Percentiles rank a stretch among this genome's conserved stretches.
Evolutionary conservation across 2,888 invertebrate genomes (phyloP).

Genomic region (Apotomis turbidana): DNA sequence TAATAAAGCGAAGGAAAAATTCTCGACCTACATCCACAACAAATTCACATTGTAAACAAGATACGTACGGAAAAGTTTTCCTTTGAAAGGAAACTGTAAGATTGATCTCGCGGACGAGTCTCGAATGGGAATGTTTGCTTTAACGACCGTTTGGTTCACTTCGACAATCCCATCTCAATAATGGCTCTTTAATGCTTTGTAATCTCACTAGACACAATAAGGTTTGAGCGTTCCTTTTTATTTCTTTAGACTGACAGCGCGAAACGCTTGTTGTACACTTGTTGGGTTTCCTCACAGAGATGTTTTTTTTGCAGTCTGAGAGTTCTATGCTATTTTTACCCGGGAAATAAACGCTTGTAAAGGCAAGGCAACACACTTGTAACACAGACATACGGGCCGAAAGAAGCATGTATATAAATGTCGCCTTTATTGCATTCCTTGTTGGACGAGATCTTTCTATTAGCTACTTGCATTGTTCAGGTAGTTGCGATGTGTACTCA

Average conservation of each 20-base stretch:
- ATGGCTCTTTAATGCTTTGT: conserved; percentile 30
- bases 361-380: no score
- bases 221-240: neutral
- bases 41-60: conserved; percentile 46
- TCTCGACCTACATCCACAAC: conserved; percentile 38
- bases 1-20: conserved; percentile 40
- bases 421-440: no score
- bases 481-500: no score
- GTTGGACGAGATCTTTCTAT: no score
- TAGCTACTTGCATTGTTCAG: no score
- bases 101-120: conserved; percentile 33
- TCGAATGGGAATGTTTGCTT: conserved; percentile 23
- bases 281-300: neutral
- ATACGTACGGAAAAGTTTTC: conserved; percentile 34
- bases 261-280: neutral
- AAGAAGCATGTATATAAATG: no score
- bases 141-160: conserved; percentile 32
- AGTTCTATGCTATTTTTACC: no score
- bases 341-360: no score
- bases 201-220: conserved; percentile 20
- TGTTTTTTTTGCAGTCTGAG: no score
- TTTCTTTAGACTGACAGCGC: neutral
- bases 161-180: conserved; percentile 26
- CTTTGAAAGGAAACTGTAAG: conserved; percentile 23
- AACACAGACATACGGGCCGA: no score